Evolutionary conservation across 2,797 vertebrate species (phyloP).

Genomic region (Rhyacichthys aspro): DNA sequence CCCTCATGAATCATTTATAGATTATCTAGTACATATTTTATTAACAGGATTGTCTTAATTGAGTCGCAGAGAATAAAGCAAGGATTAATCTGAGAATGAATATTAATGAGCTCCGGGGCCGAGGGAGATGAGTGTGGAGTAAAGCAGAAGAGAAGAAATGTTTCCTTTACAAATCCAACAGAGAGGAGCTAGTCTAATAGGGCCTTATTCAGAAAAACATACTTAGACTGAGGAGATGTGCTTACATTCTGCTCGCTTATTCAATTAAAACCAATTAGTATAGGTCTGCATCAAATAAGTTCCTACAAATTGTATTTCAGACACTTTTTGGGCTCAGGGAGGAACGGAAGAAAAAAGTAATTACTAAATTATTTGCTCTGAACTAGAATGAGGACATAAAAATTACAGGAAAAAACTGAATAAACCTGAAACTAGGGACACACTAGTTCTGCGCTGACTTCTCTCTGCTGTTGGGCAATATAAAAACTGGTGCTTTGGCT

Average conservation of each 20-base stretch:
- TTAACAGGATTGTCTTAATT: slow-evolving; percentile 84
- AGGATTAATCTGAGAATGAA: slow-evolving; percentile 78
- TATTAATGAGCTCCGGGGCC: slow-evolving; percentile 71
- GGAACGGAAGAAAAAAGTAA: neutral
- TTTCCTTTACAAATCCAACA: slow-evolving; percentile 46
- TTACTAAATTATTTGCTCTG: neutral
- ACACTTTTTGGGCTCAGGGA: slow-evolving; percentile 14
- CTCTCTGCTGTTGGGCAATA: too few species aligned
- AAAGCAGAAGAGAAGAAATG: slow-evolving; percentile 49
- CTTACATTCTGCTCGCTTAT: slow-evolving; percentile 31
- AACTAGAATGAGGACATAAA: too few species aligned
- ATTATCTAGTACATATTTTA: slow-evolving; percentile 82
- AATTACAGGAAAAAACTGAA: too few species aligned
- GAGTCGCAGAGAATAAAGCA: slow-evolving; percentile 78
- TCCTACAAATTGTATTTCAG: slow-evolving; percentile 20
- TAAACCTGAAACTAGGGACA: too few species aligned
- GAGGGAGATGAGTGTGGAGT: slow-evolving; percentile 39
- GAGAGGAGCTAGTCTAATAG: slow-evolving; percentile 43
- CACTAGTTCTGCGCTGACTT: too few species aligned
- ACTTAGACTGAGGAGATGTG: slow-evolving; percentile 17
- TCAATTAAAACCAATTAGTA: slow-evolving; percentile 52
- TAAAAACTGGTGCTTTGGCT: too few species aligned
- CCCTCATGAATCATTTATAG: slow-evolving; percentile 81
- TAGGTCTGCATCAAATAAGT: slow-evolving; percentile 24
- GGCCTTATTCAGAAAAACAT: slow-evolving; percentile 33